Base-by-base conservation (phyloP, 1,140 invertebrate species). In the Vollenhovia emeryi region DNA sequence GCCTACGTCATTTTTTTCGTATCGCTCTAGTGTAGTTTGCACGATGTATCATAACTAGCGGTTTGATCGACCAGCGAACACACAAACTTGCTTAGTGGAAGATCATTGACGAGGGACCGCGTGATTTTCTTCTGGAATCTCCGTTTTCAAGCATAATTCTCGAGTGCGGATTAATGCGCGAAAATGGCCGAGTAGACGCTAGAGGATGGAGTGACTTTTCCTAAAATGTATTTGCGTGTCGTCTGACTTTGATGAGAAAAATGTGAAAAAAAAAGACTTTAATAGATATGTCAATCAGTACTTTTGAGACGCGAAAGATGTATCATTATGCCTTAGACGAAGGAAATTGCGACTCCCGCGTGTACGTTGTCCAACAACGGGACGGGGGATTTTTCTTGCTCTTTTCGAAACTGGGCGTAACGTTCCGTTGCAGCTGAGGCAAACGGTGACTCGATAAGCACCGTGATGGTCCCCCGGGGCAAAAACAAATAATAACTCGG, bases 401-500 rank as follows among this genome's bases (percentile, higher is more conserved):
- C 89, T 33, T 30, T 9, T 59, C 75, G 78, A 89, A 89, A 92
- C 90, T 84, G 88, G 90, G 87, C 89, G 87, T 88, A 87, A 89
- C 78, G 83, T 86, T 83, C 36, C 82, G 85, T 85, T 90, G 91
- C 93, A 93, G 92, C 90, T 91, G 91, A 90, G 91, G 91, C 92
- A 89, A 93, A 93, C 91, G 88, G 88, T 91, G 93, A 91, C 91
- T 87, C 90, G 90, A 93, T 93, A 94, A 93, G 88, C 91, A 92
- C 92, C 90, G 87, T 91, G 91, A 91, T 90, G 89, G 85, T 92
- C 91, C 85, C 87, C 90, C 40, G 52, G 85, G 91, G 91, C 91
- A 94, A 94, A 93, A 94, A 94, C 94, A 94, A 94, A 94, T 94
- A 94, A 94, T 92, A 90, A 94, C 89, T 91, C 88, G 87, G 83